Conservation (phyloP, 2,888 invertebrate genomes). For the Philopedon plagiatum region DNA sequence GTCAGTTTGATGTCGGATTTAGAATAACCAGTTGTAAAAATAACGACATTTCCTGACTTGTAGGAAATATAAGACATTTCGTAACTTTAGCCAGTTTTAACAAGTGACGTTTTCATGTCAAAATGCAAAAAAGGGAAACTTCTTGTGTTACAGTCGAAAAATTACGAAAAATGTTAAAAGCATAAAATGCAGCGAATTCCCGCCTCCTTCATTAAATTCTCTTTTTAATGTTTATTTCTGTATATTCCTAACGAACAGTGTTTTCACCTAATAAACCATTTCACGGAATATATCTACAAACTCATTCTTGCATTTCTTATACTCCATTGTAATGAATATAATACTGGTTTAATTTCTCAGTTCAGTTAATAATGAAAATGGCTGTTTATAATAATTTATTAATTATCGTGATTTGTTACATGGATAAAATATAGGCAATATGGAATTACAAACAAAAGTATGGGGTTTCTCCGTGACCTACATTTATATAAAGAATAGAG, state of each 20-base stretch:
- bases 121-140: too few relatives aligned
- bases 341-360: slow-evolving; percentile 9
- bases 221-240: too few relatives aligned
- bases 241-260: background rate
- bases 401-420: slow-evolving; percentile 42
- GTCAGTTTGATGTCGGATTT: too few relatives aligned
- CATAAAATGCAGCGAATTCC: too few relatives aligned
- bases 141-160: too few relatives aligned
- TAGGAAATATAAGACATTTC: too few relatives aligned
- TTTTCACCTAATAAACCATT: background rate
- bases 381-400: slow-evolving; percentile 42
- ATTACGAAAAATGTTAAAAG: too few relatives aligned
- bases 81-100: too few relatives aligned
- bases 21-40: too few relatives aligned
- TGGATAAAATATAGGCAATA: slow-evolving; percentile 37
- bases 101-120: too few relatives aligned
- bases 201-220: too few relatives aligned
- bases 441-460: slow-evolving; percentile 42
- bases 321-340: background rate
- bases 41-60: too few relatives aligned
- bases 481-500: slow-evolving; percentile 27
- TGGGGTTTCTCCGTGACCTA: slow-evolving; percentile 48
- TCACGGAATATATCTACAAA: background rate
- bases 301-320: background rate
- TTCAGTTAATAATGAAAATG: slow-evolving; percentile 27